Evolutionary conservation across 2,888 invertebrate species (phyloP).

Genomic region (Chrysina gloriosa): DNA sequence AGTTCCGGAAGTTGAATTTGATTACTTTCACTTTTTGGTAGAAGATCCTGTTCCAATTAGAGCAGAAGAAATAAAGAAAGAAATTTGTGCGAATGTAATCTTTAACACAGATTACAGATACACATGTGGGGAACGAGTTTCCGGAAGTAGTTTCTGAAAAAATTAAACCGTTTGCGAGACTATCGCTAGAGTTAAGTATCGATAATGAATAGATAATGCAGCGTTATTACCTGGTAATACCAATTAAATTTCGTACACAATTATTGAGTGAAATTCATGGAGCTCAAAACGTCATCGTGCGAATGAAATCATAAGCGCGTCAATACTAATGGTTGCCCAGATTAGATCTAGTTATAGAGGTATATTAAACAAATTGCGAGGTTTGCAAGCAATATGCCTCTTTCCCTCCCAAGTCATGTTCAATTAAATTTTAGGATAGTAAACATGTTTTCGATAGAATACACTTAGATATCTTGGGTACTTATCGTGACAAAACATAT

Average conservation of each 20-base stretch:
- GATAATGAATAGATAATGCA: constrained; percentile 3
- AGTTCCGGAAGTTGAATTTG: not conserved
- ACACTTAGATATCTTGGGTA: constrained; percentile 28
- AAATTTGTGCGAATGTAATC: not conserved
- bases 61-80: not conserved
- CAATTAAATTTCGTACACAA: not conserved
- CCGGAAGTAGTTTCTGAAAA: not conserved
- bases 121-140: not conserved
- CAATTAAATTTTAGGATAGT: not conserved
- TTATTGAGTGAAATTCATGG: constrained; percentile 14
- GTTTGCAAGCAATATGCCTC: not conserved
- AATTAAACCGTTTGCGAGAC: not conserved
- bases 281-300: constrained; percentile 12
- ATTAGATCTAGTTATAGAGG: constrained; percentile 50
- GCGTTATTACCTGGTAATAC: constrained; percentile 16
- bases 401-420: not conserved
- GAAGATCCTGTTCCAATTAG: not conserved
- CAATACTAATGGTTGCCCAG: constrained; percentile 50
- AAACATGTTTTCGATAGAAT: constrained; percentile 13
- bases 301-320: constrained; percentile 51
- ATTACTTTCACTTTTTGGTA: not conserved
- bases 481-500: constrained; percentile 52
- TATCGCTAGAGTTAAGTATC: not conserved
- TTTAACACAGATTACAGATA: not conserved
- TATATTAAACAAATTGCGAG: constrained; percentile 32